A percentile compares a stretch with the other conserved stretches of the same genome.
phyloP scores from a whole-genome alignment of 2,113 vertebrate genomes.

The Channa argus region DNA sequence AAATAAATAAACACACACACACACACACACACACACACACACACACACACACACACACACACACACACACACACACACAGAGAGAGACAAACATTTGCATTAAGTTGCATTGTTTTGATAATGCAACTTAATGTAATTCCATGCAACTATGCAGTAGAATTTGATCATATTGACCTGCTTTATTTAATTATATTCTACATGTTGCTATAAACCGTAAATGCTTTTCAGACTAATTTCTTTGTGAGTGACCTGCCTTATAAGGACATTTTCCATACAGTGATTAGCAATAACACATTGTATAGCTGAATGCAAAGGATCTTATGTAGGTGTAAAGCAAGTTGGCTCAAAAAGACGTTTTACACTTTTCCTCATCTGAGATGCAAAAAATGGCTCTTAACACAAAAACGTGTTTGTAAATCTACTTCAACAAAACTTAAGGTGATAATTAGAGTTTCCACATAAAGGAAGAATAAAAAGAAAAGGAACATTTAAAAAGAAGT shows the following conservation, averaged over 20 bases:
- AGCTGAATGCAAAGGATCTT: constrained; percentile 24
- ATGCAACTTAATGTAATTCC: background rate
- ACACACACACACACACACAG: no score
- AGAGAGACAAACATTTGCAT: no score
- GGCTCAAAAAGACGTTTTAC: constrained; percentile 62
- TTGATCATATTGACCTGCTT: background rate
- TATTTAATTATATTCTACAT: no score
- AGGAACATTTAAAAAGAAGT: no score
- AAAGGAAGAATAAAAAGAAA: no score
- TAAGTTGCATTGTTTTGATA: no score
- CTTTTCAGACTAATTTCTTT: no score
- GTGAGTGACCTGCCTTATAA: background rate
- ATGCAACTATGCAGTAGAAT: background rate
- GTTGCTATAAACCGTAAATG: no score
- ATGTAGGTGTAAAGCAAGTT: constrained; percentile 34
- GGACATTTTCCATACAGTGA: background rate
- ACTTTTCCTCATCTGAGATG: constrained; percentile 54
- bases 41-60: no score
- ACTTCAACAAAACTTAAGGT: constrained; percentile 87
- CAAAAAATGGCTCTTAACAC: constrained; percentile 51
- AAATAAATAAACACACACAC: no score
- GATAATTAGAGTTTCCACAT: constrained; percentile 93
- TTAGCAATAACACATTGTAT: background rate
- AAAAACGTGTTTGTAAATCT: constrained; percentile 81
- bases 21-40: no score